These are phyloP conservation scores for Oppia nitens DNA, from an alignment of 1,140 invertebrate genomes.

Conservation along the genomic window DNA sequence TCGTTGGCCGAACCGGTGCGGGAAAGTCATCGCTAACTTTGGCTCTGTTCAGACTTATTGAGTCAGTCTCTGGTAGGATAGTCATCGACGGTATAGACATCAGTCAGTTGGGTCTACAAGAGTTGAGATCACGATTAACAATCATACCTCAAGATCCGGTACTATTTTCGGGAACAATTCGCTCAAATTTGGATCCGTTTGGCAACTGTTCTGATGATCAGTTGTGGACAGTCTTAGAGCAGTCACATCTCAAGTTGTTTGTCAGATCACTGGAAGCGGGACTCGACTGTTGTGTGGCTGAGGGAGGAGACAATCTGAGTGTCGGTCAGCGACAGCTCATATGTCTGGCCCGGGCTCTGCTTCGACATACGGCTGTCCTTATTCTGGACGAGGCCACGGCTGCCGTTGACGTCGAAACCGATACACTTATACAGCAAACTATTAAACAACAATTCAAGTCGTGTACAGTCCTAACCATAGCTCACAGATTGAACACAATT, in stretches of 20 bases:
- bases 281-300: conserved; percentile 27
- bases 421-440: conserved; percentile 30
- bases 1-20: no score
- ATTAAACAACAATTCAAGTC: conserved; percentile 29
- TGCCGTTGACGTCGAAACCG: conserved; percentile 32
- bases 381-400: conserved; percentile 33
- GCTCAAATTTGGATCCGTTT: no score
- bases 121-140: no score
- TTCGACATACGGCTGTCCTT: conserved; percentile 29
- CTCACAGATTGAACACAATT: no score
- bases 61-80: no score
- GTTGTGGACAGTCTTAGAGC: conserved; percentile 57
- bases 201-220: conserved; percentile 51
- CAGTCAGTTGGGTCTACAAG: no score
- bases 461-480: conserved; percentile 32
- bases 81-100: no score
- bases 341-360: conserved; percentile 29
- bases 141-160: conserved; percentile 46
- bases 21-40: no score
- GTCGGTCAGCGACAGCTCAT: conserved; percentile 31
- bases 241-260: conserved; percentile 62
- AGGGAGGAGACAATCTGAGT: conserved; percentile 39
- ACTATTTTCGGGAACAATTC: conserved; percentile 62
- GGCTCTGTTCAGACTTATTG: no score
- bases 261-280: conserved; percentile 39